Evolutionary conservation across 2,797 vertebrate species (phyloP).

Genomic region (Betta splendens): DNA sequence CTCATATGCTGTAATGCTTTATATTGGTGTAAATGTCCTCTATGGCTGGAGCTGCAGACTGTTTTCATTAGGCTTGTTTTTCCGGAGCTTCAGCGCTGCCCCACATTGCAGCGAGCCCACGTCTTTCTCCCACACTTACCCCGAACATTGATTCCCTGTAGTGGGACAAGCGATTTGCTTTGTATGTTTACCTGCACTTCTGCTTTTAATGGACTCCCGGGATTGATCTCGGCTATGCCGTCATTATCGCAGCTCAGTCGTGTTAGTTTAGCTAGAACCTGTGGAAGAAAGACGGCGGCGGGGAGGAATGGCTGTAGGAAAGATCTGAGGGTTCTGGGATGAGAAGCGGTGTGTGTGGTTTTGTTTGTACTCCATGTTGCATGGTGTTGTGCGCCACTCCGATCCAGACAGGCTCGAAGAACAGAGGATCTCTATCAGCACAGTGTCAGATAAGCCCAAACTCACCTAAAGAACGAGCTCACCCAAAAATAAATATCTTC

Average conservation of each 20-base stretch:
- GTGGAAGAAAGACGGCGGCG: constrained; percentile 49
- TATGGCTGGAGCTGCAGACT: constrained; percentile 33
- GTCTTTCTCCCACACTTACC: constrained; percentile 63
- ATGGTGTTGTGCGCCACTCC: constrained; percentile 17
- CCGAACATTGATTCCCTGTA: constrained; percentile 65
- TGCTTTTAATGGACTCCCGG: constrained; percentile 64
- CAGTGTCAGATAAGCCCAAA: background rate
- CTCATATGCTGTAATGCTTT: constrained; percentile 16
- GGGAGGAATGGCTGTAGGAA: constrained; percentile 46
- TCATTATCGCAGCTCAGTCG: constrained; percentile 72
- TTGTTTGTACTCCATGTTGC: constrained; percentile 14
- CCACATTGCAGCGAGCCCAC: constrained; percentile 50
- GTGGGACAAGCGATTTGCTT: constrained; percentile 64
- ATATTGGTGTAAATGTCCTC: constrained; percentile 25
- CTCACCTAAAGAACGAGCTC: background rate
- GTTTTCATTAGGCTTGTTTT: constrained; percentile 39
- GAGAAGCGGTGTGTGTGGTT: constrained; percentile 27
- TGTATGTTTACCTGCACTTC: constrained; percentile 68
- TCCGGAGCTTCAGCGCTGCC: constrained; percentile 25
- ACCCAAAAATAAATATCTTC: background rate
- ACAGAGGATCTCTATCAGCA: constrained; percentile 2
- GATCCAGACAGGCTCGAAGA: constrained; percentile 8
- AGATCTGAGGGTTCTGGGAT: constrained; percentile 39
- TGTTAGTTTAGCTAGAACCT: constrained; percentile 60
- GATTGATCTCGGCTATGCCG: constrained; percentile 70